Evolutionary conservation across 1,140 invertebrate species (phyloP), one percentile per base, ranked within the genome.

Genomic region (Drosophila mauritiana): DNA sequence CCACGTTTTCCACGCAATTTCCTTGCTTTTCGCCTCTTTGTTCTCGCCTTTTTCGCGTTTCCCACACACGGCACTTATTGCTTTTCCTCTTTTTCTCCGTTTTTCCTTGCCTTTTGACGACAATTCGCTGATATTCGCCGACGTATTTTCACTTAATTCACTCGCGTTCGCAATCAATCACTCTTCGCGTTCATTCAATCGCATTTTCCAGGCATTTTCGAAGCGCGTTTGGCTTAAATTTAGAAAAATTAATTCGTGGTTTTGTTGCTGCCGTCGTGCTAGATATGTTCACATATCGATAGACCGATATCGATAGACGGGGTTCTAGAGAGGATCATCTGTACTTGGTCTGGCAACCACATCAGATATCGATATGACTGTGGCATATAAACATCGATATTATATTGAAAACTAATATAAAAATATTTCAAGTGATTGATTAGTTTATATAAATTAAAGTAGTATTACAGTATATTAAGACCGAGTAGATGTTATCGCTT

Each of bases 31-130:
- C 45, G 39, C 51, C 49, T 75, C 72, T 75, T 64, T 74, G 58
- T 64, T 53, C 72, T 75, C 45, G 58, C 58, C 45, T 75, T 65
- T 74, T 75, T 75, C 45, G 59, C 64, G 64, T 51, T 75, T 75
- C 51, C 42, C 73, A 40, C 70, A 46, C 69, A 73, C 70, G 67
- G 68, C 69, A 73, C 68, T 61, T 40, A 48, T 73, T 61, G 52
- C 51, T 74, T 74, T 70, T 56, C 48, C 37, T 53, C 39, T 69
- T 55, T 67, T 56, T 40, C 15, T 36, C 53, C 15, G 17, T 46
- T 55, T 54, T 48, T 55, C 25, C 51, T 64, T 53, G 51, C 55
- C 20, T 39, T 25, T 48, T 57, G 64, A 48, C 57, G 64, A 40
- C 65, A 56, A 49, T 57, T 70, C 36, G 42, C 51, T 31, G 55